Percentiles rank a stretch among this genome's conserved stretches.
Conservation (phyloP, 37 sponge, comb jelly and placozoan species). For the Mnemiopsis leidyi region DNA sequence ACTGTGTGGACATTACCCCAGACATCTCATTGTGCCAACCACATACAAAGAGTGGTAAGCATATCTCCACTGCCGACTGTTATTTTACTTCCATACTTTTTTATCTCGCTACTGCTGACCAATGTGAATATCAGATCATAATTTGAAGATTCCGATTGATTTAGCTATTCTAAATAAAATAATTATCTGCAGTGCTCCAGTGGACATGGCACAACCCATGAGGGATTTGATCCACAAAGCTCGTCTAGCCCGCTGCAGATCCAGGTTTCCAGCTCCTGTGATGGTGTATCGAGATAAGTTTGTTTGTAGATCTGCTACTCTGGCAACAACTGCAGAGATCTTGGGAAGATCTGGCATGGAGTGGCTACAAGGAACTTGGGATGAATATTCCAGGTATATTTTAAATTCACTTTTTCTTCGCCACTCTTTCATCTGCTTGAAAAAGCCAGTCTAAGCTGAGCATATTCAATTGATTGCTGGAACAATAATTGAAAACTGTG, state of each 20-base stretch:
- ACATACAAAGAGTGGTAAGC: conserved; percentile 61
- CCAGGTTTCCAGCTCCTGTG: conserved; percentile 90
- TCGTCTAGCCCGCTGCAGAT: conserved; percentile 81
- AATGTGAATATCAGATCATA: too few relatives aligned
- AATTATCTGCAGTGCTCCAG: conserved; percentile 62
- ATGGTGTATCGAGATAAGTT: conserved; percentile 84
- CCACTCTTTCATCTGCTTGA: too few relatives aligned
- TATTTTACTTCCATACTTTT: too few relatives aligned
- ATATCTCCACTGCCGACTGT: not conserved
- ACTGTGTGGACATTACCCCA: conserved; percentile 82
- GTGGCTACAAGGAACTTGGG: conserved; percentile 70
- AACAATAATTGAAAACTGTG: too few relatives aligned
- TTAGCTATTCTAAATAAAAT: too few relatives aligned
- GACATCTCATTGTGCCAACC: conserved; percentile 70
- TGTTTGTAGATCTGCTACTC: conserved; percentile 86
- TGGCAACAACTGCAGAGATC: conserved; percentile 82
- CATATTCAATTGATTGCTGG: too few relatives aligned
- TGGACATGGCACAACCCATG: conserved; percentile 64
- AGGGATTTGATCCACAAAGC: conserved; percentile 77
- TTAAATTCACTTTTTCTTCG: too few relatives aligned
- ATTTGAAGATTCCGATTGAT: too few relatives aligned
- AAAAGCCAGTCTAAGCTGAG: too few relatives aligned
- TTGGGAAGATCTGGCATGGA: conserved; percentile 86
- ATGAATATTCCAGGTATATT: conserved; percentile 72
- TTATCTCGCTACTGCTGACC: too few relatives aligned